Evolutionary conservation across 2,888 invertebrate genomes (phyloP).

Genomic region (Pammene aurita): DNA sequence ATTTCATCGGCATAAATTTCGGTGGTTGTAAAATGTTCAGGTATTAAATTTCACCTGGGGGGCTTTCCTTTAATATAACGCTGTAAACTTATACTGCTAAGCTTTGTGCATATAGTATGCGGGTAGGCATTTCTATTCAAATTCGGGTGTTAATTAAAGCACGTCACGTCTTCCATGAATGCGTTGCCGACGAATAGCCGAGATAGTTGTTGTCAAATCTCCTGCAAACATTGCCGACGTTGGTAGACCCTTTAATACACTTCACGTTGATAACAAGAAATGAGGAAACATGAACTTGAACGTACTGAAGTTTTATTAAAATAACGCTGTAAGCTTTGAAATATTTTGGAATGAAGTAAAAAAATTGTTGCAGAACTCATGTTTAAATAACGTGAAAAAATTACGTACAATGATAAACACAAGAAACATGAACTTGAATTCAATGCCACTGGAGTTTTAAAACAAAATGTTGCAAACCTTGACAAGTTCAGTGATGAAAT

Average conservation of each 20-base stretch:
- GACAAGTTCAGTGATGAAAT: conserved; percentile 15
- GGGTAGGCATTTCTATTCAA: conserved; percentile 53
- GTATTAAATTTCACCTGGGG: conserved; percentile 42
- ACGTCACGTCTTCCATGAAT: conserved; percentile 48
- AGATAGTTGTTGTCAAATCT: conserved; percentile 38
- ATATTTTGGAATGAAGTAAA: conserved; percentile 2
- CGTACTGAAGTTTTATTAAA: conserved; percentile 13
- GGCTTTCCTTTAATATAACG: conserved; percentile 37
- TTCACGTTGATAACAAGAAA: conserved; percentile 14
- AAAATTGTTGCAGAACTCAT: neutral
- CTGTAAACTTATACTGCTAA: conserved; percentile 37
- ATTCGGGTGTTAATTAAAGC: conserved; percentile 54
- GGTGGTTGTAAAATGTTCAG: conserved; percentile 35
- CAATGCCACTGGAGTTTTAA: conserved; percentile 8
- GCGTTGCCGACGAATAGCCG: conserved; percentile 40
- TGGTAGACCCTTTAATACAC: conserved; percentile 22
- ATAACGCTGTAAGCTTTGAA: neutral
- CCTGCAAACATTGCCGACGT: conserved; percentile 18
- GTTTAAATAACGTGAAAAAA: conserved; percentile 18
- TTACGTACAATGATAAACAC: conserved; percentile 17
- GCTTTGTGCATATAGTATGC: conserved; percentile 35
- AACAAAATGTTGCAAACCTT: conserved; percentile 2
- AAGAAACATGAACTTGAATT: conserved; percentile 43
- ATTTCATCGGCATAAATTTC: conserved; percentile 27
- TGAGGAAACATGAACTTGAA: conserved; percentile 43